Evolutionary conservation across 2,888 invertebrate genomes (phyloP).

Genomic region (Rhamphomyia laevipes): DNA sequence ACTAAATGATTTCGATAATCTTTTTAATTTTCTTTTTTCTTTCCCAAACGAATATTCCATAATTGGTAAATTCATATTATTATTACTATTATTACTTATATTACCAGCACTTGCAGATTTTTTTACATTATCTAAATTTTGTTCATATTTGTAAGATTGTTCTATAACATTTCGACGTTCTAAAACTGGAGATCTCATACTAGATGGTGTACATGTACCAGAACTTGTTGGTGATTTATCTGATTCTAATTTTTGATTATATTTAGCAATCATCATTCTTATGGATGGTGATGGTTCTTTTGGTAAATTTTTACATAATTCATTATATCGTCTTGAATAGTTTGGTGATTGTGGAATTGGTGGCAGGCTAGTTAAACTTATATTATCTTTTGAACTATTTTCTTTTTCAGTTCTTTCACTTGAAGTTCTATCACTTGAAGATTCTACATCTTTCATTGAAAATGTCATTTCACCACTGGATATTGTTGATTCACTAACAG

Average conservation of each 20-base stretch:
- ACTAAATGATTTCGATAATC: slow-evolving; percentile 12
- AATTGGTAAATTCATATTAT: not conserved
- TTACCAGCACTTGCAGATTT: slow-evolving; percentile 50
- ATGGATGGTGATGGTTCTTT: slow-evolving; percentile 61
- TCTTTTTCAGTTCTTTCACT: slow-evolving; percentile 12
- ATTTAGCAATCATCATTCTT: slow-evolving; percentile 56
- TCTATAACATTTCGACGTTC: slow-evolving; percentile 46
- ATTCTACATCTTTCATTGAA: slow-evolving; percentile 14
- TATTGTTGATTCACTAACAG: slow-evolving; percentile 39
- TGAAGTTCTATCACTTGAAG: slow-evolving; percentile 13
- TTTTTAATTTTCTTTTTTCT: not conserved
- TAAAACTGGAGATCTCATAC: slow-evolving; percentile 51
- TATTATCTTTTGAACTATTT: not conserved
- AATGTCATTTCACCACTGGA: slow-evolving; percentile 14
- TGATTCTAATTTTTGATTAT: slow-evolving; percentile 29
- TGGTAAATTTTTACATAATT: slow-evolving; percentile 22
- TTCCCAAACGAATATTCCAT: too few relatives aligned
- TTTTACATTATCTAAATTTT: slow-evolving; percentile 40
- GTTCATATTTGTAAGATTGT: slow-evolving; percentile 40
- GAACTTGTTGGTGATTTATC: slow-evolving; percentile 44
- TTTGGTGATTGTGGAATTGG: slow-evolving; percentile 49
- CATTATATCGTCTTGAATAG: slow-evolving; percentile 35
- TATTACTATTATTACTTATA: slow-evolving; percentile 17
- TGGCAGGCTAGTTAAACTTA: slow-evolving; percentile 31
- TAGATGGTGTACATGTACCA: slow-evolving; percentile 50